Evolutionary conservation across 1,140 invertebrate species (phyloP), one percentile per base, ranked within the genome.

Genomic region (Drosophila ananassae): DNA sequence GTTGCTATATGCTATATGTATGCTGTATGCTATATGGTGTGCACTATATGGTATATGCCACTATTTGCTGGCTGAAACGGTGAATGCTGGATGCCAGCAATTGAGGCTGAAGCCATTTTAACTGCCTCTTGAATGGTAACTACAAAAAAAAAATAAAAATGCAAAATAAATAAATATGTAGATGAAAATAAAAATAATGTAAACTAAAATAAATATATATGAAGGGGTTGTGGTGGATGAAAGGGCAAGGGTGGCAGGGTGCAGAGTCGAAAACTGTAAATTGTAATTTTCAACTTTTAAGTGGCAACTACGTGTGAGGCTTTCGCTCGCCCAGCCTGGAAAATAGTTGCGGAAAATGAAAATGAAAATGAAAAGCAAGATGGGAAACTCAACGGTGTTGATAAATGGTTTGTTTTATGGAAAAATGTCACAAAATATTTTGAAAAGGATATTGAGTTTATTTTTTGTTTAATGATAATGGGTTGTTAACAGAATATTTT

Each of bases 51-150:
- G 32, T 30, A 6, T 41, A 21, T 28, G 32, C 22, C 39, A 41
- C 32, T 21, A 3, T 10, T 17, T 37, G 10, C 32, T 28, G 9
- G 47, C 28, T 21, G 32, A 24, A 62, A 71, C 41, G 56, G 41
- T 47, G 46, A 53, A 47, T 73, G 67, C 54, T 76, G 81, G 77
- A 73, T 69, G 57, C 39, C 58, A 84, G 81, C 81, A 84, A 84
- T 84, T 80, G 81, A 84, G 81, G 81, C 81, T 84, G 81, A 85
- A 85, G 77, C 81, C 81, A 85, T 84, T 84, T 85, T 77, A 84
- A 85, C 81, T 80, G 81, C 81, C 81, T 85, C 81, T 84, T 85
- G 77, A 84, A 77, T 77, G 73, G 68, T 60, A 77, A 81, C 72
- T 77, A 69, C 60, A 74, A 69, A 73, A 68, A 77, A 30, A 32